phyloP scores from a whole-genome alignment of 2,113 vertebrate species.

The Mola mola region DNA sequence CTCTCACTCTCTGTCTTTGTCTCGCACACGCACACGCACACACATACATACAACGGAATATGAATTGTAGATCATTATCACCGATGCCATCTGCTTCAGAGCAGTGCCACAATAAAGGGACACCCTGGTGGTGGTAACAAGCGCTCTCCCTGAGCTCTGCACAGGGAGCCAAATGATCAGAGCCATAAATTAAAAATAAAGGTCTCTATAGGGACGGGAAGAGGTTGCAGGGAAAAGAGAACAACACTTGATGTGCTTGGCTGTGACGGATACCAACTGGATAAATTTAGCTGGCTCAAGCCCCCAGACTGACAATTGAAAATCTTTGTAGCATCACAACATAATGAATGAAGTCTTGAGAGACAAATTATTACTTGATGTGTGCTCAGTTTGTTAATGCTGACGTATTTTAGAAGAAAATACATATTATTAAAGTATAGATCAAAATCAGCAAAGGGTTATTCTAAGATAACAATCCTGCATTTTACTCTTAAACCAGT shows the following conservation, averaged over 20 bases:
- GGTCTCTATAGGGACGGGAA: constrained; percentile 5
- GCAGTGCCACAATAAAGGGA: constrained; percentile 54
- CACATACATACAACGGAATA: not conserved
- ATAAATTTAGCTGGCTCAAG: constrained; percentile 7
- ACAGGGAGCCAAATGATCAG: constrained; percentile 53
- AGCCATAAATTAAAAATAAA: constrained; percentile 55
- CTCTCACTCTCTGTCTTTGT: not conserved
- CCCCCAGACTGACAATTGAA: not conserved
- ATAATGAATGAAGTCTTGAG: too few species aligned
- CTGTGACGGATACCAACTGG: constrained; percentile 23
- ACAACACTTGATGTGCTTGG: constrained; percentile 13
- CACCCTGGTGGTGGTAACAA: constrained; percentile 48
- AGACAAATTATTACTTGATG: too few species aligned
- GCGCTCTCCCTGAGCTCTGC: constrained; percentile 42
- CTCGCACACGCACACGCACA: constrained; percentile 6
- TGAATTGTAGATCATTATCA: constrained; percentile 53
- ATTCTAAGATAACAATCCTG: too few species aligned
- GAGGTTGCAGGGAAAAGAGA: constrained; percentile 14
- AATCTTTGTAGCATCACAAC: not conserved
- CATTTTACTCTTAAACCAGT: too few species aligned
- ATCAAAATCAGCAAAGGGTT: too few species aligned
- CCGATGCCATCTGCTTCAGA: constrained; percentile 62
- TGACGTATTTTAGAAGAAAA: not conserved
- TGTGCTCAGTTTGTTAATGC: not conserved
- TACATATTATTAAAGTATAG: too few species aligned